Base-by-base conservation (phyloP, 2,888 invertebrate genomes). In the Eustalomyia histrio region DNA sequence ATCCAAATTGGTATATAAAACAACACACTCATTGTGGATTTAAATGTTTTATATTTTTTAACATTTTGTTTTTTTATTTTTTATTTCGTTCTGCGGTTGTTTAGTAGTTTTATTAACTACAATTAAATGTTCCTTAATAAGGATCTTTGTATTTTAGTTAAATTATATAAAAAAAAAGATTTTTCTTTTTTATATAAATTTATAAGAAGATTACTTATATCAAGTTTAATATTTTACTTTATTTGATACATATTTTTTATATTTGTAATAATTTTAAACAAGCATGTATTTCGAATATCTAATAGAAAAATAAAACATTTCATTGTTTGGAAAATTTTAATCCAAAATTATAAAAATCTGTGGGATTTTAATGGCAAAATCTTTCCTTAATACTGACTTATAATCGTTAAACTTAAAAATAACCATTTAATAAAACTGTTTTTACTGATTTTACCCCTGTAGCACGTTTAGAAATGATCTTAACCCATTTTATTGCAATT, bases 1-100 rank as follows among this genome's bases (percentile, higher is more conserved):
- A 74, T 65, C 74, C 0, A 55, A 1, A 64, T 43, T 60, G 68
- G 47, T 53, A 29, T 67, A 18, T 50, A 61, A 50, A 73, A 65
- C 47, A 74, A 60, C 24, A 52, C 61, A 61, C 39, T 14, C 18
- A 18, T 21, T 61, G 16, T 9, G 6, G 43, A n/a, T 43, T 43
- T 43, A 4, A 3, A 21, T 1, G 35, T 35, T 35, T 3, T 3
- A 21, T 21, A 21, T 35, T 35, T 14, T 39, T 39, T 9, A 47
- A n/a, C 43, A 47, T 39, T 39, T 39, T 39, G 14, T 7, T 39
- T 39, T 1, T 12, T 39, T n/a, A n/a, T n/a, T 2, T 35, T 39
- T 4, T 12, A 12, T 39, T 39, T 39, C 12, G 6, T 14, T 47
- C n/a, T 47, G 6, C 7, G 14, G 43, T 47, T 5, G 35, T 5